Conservation (phyloP, 1,140 invertebrate genomes). For the Drosophila oshimai region DNA sequence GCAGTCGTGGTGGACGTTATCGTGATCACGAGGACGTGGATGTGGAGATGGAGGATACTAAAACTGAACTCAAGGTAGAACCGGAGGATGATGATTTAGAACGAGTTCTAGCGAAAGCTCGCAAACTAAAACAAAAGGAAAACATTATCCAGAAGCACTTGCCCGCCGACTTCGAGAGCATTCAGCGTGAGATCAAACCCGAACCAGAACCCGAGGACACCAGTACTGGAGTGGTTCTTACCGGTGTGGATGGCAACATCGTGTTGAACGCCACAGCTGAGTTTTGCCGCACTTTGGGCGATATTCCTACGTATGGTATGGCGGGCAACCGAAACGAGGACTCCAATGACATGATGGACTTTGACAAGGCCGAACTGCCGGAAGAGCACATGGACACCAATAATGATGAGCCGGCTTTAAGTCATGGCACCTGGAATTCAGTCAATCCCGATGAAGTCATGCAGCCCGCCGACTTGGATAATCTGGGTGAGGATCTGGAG, state of each 20-base stretch:
- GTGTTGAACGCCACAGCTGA: slow-evolving; percentile 97
- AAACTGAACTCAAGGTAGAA: slow-evolving; percentile 87
- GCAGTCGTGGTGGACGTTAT: slow-evolving; percentile 83
- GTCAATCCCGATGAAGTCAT: slow-evolving; percentile 83
- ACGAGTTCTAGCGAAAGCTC: slow-evolving; percentile 88
- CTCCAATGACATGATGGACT: slow-evolving; percentile 90
- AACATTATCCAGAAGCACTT: slow-evolving; percentile 82
- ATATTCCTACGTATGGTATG: slow-evolving; percentile 96
- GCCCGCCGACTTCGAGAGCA: slow-evolving; percentile 80
- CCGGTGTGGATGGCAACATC: slow-evolving; percentile 85
- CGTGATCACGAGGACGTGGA: slow-evolving; percentile 80
- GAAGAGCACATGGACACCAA: slow-evolving; percentile 63
- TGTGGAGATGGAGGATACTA: slow-evolving; percentile 80
- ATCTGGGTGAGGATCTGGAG: slow-evolving; percentile 81
- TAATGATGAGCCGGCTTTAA: slow-evolving; percentile 45
- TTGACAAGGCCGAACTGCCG: slow-evolving; percentile 54
- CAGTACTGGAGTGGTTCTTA: slow-evolving; percentile 15
- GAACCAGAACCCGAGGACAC: slow-evolving; percentile 82
- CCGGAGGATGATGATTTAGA: slow-evolving; percentile 87
- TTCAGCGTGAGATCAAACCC: slow-evolving; percentile 82
- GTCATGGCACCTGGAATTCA: slow-evolving; percentile 83
- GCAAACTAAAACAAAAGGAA: slow-evolving; percentile 87
- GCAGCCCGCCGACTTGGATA: slow-evolving; percentile 73
- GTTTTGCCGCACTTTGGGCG: slow-evolving; percentile 97
- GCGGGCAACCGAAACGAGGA: slow-evolving; percentile 94